These are phyloP conservation scores for Grammomys dolichurus DNA, from an alignment of 2,113 vertebrate genomes.

Conservation along the genomic window DNA sequence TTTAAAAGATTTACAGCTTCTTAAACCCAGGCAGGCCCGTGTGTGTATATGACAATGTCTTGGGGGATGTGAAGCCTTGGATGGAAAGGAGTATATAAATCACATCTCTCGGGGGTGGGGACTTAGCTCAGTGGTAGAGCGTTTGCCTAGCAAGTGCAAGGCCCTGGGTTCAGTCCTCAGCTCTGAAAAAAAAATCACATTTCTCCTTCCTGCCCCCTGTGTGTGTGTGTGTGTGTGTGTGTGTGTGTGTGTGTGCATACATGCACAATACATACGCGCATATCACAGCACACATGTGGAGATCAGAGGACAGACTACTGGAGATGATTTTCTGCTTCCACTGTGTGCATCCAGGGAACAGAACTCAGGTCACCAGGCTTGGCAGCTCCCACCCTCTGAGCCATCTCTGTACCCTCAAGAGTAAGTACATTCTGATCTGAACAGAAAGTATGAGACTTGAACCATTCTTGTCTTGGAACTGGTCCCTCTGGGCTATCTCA, in stretches of 20 bases:
- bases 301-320: background rate
- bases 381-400: background rate
- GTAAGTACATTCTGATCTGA: background rate
- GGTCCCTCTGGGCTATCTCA: background rate
- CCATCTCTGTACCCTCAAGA: background rate
- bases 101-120: too few species aligned
- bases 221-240: too few species aligned
- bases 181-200: too few species aligned
- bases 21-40: fast-evolving
- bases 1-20: background rate
- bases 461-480: background rate
- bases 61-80: background rate
- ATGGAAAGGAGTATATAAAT: background rate
- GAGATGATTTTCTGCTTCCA: background rate
- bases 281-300: background rate
- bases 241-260: background rate
- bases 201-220: too few species aligned
- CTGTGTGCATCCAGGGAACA: too few species aligned
- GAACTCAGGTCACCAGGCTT: background rate
- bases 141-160: too few species aligned
- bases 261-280: background rate
- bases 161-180: too few species aligned
- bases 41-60: fast-evolving
- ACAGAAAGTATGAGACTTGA: background rate
- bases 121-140: too few species aligned